Base-by-base conservation (phyloP, 2,113 vertebrate genomes). In the Ictalurus furcatus region DNA sequence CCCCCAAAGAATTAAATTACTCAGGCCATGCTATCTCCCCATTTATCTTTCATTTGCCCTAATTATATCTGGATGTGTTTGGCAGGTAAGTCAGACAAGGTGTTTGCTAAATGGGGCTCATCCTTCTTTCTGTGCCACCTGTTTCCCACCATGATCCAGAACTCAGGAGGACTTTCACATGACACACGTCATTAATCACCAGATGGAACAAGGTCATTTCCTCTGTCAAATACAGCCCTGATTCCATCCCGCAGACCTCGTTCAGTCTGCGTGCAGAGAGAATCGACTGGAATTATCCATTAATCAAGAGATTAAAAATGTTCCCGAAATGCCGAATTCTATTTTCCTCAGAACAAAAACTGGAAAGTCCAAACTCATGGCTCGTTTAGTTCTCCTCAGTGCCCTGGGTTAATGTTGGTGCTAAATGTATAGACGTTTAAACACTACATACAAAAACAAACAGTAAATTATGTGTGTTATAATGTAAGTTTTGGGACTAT, bases 121-220 rank as follows among this genome's bases (percentile, higher is more conserved):
- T 89, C 85, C 79, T 54, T 91, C 87, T 90, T 80, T 76, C 48
- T 61, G 58, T 80, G 84, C 69, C 37, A 90, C 80, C 40, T 89
- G 85, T 85, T 74, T 89, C 91, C 88, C 40, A 34, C 61, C n/a
- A 48, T 13, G 28, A 74, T 84, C 61, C 48, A 63, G 30, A 89
- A 76, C 76, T 85, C 65, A 25, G 23, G 19, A 65, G 30, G 67
- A 56, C 69, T 82, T 84, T 84, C 44, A 73, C 82, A 69, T 40
- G 79, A 85, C 78, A 89, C 44, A 90, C 79, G 56, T 61, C 88
- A 89, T 92, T 84, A 89, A 84, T 79, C 90, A 84, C 56, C 44
- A 74, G 86, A 88, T 85, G 52, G 74, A 52, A 67, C 81, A 81
- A 88, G 84, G 69, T 82, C 63, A 88, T 69, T 88, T 88, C 59